A percentile compares a stretch with the other conserved stretches of the same genome.
Conservation (phyloP, 1,140 invertebrate species). For the Drosophila nigromelanica region DNA sequence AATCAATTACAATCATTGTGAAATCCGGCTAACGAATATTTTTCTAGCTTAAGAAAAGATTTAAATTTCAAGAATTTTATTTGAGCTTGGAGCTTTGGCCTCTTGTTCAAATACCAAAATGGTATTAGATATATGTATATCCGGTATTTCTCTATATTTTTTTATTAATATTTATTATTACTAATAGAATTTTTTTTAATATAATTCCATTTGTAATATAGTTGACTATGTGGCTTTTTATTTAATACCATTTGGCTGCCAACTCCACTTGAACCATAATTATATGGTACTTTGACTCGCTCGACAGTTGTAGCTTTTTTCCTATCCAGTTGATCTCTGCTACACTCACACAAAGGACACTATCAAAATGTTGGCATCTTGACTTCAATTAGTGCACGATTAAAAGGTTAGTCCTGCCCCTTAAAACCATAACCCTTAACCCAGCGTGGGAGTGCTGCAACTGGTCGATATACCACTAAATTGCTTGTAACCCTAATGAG, state of each 20-base stretch:
- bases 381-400: conserved; percentile 23
- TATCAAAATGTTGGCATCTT: conserved; percentile 22
- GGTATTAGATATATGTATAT: no score
- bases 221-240: background rate
- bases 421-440: background rate
- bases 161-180: background rate
- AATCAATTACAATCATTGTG: no score
- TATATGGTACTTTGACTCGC: conserved; percentile 29
- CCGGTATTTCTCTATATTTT: no score
- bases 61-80: no score
- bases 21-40: no score
- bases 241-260: background rate
- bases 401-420: conserved; percentile 6
- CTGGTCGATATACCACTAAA: background rate
- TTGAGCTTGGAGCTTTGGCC: no score
- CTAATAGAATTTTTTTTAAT: background rate
- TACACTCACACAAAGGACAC: conserved; percentile 3
- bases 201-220: no score
- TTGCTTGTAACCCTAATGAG: conserved; percentile 34
- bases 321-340: conserved; percentile 31
- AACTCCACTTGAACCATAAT: background rate
- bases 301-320: background rate
- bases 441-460: background rate
- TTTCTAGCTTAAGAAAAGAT: no score
- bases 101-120: no score